Percentiles rank a stretch among this genome's conserved stretches.
Evolutionary conservation across 2,888 invertebrate species (phyloP).

Genomic region (Stenchaetothrips biformis): DNA sequence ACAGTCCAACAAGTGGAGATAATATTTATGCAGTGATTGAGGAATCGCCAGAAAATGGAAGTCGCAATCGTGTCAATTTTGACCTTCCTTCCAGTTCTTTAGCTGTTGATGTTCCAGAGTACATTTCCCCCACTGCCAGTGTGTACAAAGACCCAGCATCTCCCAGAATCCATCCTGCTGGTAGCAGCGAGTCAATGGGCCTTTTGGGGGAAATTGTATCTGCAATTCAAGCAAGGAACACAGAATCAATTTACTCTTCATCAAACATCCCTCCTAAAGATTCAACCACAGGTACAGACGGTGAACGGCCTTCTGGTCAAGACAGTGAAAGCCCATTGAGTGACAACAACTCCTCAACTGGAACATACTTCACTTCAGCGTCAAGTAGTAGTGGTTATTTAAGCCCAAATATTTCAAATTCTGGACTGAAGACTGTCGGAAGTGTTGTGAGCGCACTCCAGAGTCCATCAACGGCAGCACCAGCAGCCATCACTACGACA

Average conservation of each 20-base stretch:
- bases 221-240: constrained; percentile 80
- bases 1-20: constrained; percentile 55
- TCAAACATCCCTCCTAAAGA: constrained; percentile 50
- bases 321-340: not conserved
- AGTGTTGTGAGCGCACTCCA: constrained; percentile 34
- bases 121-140: not conserved
- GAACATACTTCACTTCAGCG: constrained; percentile 38
- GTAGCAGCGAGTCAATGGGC: constrained; percentile 62
- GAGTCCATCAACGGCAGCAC: not conserved
- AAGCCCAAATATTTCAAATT: constrained; percentile 35
- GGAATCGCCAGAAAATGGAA: constrained; percentile 54
- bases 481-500: constrained; percentile 38
- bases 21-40: constrained; percentile 86
- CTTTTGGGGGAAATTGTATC: constrained; percentile 79
- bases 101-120: constrained; percentile 3
- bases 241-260: constrained; percentile 81
- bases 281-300: constrained; percentile 37
- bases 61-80: constrained; percentile 12
- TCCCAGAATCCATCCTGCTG: constrained; percentile 29
- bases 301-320: constrained; percentile 38
- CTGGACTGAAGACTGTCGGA: not conserved
- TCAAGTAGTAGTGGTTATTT: constrained; percentile 56
- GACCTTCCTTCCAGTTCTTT: not conserved
- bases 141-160: constrained; percentile 5
- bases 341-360: not conserved